Conservation (phyloP, 64 coral and sea anemone genomes). For the Montipora foliosa region DNA sequence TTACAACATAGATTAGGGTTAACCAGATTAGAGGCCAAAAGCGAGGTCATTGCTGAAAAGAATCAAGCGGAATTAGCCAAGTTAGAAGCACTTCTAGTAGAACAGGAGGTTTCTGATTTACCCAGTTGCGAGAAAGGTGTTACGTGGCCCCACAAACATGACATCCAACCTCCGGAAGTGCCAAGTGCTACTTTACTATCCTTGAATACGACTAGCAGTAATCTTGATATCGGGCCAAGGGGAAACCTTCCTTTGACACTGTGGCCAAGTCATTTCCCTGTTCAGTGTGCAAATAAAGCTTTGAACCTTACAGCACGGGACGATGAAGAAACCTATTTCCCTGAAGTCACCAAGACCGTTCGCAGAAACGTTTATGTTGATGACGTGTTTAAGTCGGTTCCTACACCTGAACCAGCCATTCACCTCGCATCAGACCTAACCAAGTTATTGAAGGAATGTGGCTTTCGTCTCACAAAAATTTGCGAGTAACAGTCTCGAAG, state of each 20-base stretch:
- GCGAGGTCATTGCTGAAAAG: too few species aligned
- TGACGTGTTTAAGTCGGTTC: conserved; percentile 31
- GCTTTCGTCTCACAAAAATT: conserved; percentile 63
- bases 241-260: background rate
- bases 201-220: too few species aligned
- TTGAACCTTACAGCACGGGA: conserved; percentile 35
- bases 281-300: conserved; percentile 8
- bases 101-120: too few species aligned
- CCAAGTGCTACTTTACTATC: too few species aligned
- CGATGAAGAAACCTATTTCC: background rate
- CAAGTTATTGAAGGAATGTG: conserved; percentile 38
- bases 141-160: too few species aligned
- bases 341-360: background rate
- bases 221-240: conserved; percentile 25
- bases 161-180: too few species aligned
- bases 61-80: too few species aligned
- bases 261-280: conserved; percentile 39
- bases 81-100: too few species aligned
- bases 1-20: too few species aligned
- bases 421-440: background rate
- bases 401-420: background rate
- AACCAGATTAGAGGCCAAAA: too few species aligned
- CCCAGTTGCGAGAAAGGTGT: too few species aligned
- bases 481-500: conserved; percentile 37
- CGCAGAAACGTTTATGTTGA: conserved; percentile 56